A percentile compares a stretch with the other conserved stretches of the same genome.
Evolutionary conservation across 2,113 vertebrate species (phyloP).

Genomic region (Paraplagusia blochii): DNA sequence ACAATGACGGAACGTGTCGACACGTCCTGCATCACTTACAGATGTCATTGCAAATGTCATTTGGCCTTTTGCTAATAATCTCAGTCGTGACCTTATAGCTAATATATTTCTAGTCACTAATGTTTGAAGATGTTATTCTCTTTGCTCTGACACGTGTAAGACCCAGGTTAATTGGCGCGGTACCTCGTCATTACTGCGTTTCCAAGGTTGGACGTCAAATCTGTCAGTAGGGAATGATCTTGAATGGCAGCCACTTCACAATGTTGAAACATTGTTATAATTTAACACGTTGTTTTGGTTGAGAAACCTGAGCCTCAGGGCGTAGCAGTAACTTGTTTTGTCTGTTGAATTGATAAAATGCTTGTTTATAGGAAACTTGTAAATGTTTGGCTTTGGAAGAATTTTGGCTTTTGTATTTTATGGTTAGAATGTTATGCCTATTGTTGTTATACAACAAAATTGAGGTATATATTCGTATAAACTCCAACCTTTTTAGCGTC

Average conservation of each 20-base stretch:
- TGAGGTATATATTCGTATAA: too few relatives aligned
- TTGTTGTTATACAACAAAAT: too few relatives aligned
- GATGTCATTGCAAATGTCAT: conserved; percentile 24
- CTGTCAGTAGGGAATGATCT: background rate
- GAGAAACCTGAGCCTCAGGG: too few relatives aligned
- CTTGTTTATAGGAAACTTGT: background rate
- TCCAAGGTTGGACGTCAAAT: conserved; percentile 4
- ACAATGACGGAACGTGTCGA: too few relatives aligned
- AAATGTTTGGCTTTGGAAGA: background rate
- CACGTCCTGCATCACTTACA: background rate
- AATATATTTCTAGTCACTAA: conserved; percentile 24
- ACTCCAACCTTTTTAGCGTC: too few relatives aligned
- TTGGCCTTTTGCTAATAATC: conserved; percentile 24
- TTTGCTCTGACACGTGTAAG: background rate
- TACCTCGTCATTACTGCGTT: background rate
- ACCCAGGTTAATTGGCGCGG: conserved; percentile 8
- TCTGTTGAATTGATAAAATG: conserved; percentile 4
- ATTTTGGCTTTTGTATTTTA: too few relatives aligned
- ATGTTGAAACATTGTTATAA: too few relatives aligned
- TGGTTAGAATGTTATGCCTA: too few relatives aligned
- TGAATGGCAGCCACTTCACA: background rate
- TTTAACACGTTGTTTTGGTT: conserved; percentile 6
- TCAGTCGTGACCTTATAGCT: conserved; percentile 29
- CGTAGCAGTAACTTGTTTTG: too few relatives aligned
- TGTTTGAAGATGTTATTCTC: conserved; percentile 11